Percentiles rank a stretch among this genome's conserved stretches.
Conservation (phyloP, 2,888 invertebrate genomes). For the Cephonodes hylas region DNA sequence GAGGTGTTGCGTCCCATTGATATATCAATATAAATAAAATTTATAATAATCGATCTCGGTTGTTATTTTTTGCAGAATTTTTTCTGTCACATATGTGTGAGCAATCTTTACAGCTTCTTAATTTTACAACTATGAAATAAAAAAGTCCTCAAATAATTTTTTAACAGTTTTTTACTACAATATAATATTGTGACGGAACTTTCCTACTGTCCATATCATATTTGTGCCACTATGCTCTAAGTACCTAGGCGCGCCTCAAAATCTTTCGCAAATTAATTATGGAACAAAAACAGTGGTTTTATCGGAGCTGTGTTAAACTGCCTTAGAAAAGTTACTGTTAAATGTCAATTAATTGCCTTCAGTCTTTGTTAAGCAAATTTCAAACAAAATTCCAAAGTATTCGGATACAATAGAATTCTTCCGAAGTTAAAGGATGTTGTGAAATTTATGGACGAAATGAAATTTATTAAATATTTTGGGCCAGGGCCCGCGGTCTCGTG, state of each 20-base stretch:
- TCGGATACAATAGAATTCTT: neutral
- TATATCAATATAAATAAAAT: no score
- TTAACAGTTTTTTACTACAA: no score
- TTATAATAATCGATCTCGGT: no score
- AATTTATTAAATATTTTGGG: neutral
- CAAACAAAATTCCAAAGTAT: neutral
- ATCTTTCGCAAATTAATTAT: neutral
- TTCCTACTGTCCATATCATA: neutral
- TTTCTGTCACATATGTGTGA: no score
- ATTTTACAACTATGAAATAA: no score
- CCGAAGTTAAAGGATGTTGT: neutral
- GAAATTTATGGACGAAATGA: neutral
- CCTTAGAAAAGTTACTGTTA: neutral
- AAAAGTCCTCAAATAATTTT: no score
- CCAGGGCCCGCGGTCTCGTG: no score
- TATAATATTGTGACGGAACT: no score
- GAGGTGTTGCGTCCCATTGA: no score
- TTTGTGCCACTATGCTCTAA: neutral
- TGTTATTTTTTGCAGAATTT: no score
- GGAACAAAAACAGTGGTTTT: slow-evolving; percentile 3
- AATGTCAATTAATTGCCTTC: slow-evolving; percentile 5
- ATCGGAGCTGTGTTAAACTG: slow-evolving; percentile 16
- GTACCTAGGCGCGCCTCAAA: neutral
- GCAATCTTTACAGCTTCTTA: no score
- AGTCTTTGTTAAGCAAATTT: neutral